phyloP scores from a whole-genome alignment of 2,888 invertebrate genomes.

The Caenorhabditis sulstoni region DNA sequence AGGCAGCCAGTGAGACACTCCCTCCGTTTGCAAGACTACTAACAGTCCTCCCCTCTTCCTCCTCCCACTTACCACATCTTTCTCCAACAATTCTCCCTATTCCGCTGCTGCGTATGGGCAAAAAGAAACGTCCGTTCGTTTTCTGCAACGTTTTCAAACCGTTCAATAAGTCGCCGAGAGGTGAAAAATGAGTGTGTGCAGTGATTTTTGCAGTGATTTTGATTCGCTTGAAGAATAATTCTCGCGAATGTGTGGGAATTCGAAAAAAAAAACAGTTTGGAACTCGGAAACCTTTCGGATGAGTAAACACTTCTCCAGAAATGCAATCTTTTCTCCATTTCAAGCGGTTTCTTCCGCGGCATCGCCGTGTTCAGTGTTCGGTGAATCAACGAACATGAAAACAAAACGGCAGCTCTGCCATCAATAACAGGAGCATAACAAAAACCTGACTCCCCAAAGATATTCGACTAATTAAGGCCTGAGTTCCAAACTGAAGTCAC shows the following conservation, averaged over 20 bases:
- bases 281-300: not conserved
- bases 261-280: not conserved
- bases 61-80: not conserved
- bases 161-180: slow-evolving; percentile 7
- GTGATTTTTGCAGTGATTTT: slow-evolving; percentile 45
- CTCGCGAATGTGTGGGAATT: not conserved
- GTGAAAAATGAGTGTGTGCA: slow-evolving; percentile 32
- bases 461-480: slow-evolving; percentile 24
- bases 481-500: slow-evolving; percentile 10
- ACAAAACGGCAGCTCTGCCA: not conserved
- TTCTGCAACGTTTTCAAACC: slow-evolving; percentile 15
- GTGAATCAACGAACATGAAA: not conserved
- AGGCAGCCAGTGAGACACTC: slow-evolving; percentile 1
- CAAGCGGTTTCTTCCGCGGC: too few relatives aligned
- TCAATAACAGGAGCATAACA: not conserved
- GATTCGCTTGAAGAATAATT: slow-evolving; percentile 5
- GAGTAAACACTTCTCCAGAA: too few relatives aligned
- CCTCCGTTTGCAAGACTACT: slow-evolving; percentile 34
- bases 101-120: not conserved
- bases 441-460: slow-evolving; percentile 1
- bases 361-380: slow-evolving; percentile 7
- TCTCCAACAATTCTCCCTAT: slow-evolving; percentile 1
- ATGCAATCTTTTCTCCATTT: too few relatives aligned
- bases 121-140: slow-evolving; percentile 12
- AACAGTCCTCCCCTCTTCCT: slow-evolving; percentile 7